Conservation (phyloP, 2,888 invertebrate genomes). For the Axea sp. region DNA sequence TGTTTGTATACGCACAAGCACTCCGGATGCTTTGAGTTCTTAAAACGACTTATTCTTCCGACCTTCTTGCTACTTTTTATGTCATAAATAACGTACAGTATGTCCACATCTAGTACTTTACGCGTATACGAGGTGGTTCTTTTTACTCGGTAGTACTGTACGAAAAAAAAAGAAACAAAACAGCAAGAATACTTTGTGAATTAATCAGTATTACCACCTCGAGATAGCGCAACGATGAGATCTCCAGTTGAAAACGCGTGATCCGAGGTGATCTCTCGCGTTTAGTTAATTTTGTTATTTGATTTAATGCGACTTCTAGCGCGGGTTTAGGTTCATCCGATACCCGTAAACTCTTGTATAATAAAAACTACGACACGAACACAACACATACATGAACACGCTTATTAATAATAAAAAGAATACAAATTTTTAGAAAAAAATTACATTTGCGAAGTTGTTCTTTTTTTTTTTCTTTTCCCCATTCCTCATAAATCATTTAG, state of each 20-base stretch:
- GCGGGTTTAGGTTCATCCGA: conserved; percentile 53
- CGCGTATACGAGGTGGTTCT: conserved; percentile 57
- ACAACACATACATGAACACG: conserved; percentile 71
- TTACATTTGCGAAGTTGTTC: too few relatives aligned
- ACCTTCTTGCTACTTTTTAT: conserved; percentile 18
- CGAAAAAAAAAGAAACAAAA: conserved; percentile 17
- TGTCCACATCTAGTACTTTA: conserved; percentile 48
- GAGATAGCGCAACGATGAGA: conserved; percentile 58
- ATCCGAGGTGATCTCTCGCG: conserved; percentile 73
- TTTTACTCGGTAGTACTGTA: conserved; percentile 50
- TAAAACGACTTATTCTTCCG: conserved; percentile 8
- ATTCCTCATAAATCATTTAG: neutral
- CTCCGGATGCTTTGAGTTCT: neutral
- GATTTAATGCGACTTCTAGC: conserved; percentile 77
- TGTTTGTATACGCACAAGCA: too few relatives aligned
- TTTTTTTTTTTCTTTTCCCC: neutral
- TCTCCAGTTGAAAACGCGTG: conserved; percentile 66
- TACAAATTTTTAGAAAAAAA: conserved; percentile 77
- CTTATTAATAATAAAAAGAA: conserved; percentile 78
- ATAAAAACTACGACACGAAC: conserved; percentile 72
- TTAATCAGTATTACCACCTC: conserved; percentile 60
- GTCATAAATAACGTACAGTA: conserved; percentile 47
- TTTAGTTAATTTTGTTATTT: conserved; percentile 80
- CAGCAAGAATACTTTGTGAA: conserved; percentile 27
- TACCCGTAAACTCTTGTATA: conserved; percentile 76